phyloP scores from a whole-genome alignment of 2,888 invertebrate genomes.

The Busseola fusca region DNA sequence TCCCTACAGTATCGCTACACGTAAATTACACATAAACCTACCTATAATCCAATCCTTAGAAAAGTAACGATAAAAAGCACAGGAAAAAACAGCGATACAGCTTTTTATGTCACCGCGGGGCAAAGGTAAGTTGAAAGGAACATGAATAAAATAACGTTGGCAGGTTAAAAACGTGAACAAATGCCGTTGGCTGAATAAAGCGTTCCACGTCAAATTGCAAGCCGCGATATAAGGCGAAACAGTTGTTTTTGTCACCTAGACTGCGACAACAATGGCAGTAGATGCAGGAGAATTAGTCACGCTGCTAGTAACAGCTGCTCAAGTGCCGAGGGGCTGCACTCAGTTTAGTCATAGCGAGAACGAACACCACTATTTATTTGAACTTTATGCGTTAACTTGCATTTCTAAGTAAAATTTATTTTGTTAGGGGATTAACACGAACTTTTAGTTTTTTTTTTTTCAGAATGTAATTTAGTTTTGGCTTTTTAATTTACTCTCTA shows the following conservation, averaged over 20 bases:
- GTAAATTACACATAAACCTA: constrained; percentile 47
- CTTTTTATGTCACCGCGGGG: constrained; percentile 59
- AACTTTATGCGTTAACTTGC: constrained; percentile 11
- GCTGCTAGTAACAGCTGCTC: constrained; percentile 59
- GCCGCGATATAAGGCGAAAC: constrained; percentile 65
- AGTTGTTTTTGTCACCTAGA: constrained; percentile 71
- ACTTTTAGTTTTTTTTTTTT: neutral
- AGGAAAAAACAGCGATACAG: constrained; percentile 51
- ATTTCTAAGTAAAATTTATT: constrained; percentile 12
- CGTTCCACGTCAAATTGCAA: constrained; percentile 67
- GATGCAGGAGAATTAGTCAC: constrained; percentile 67
- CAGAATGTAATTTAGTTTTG: neutral
- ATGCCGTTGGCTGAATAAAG: constrained; percentile 64
- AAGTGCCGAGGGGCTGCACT: constrained; percentile 54
- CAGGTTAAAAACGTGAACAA: constrained; percentile 65
- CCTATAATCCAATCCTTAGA: constrained; percentile 45
- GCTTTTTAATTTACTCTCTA: constrained; percentile 1
- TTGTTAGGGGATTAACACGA: constrained; percentile 13
- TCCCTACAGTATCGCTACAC: constrained; percentile 30
- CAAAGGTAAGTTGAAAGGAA: constrained; percentile 61
- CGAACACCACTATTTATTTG: constrained; percentile 31
- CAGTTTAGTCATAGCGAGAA: constrained; percentile 56
- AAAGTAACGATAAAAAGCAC: constrained; percentile 40
- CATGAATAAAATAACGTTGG: constrained; percentile 64
- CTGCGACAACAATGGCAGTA: constrained; percentile 65